Base-by-base conservation (phyloP, 2,888 invertebrate genomes). In the Meghimatium bilineatum region DNA sequence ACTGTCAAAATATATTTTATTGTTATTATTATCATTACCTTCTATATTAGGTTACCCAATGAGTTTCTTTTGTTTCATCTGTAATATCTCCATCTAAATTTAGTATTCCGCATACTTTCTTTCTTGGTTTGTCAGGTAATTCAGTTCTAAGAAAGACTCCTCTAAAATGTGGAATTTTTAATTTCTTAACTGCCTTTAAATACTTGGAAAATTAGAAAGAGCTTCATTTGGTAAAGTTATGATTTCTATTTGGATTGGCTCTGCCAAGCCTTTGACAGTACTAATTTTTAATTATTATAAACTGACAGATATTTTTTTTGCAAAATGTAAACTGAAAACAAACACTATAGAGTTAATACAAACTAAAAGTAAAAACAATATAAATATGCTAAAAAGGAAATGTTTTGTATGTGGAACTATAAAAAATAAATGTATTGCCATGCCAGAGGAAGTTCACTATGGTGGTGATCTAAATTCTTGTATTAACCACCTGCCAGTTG, bases 351-450 rank as follows among this genome's bases (percentile, higher is more conserved):
- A 38, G 36, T 67, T 78, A 49, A 74, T 60, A 72, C n/a, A 79
- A 23, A 66, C 66, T 60, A 74, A 77, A 26, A n/a, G 74, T 56
- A 67, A 74, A 74, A 83, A 85, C 34, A 74, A 66, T 10, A 67
- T 75, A 79, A 17, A 56, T 72, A 74, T 82, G 78, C 36, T 32
- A 66, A 10, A 26, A 44, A 44, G 72, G 44, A 72, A 0, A 32
- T 85, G 85, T 74, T 67, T 23, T 23, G 79, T 74, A 6, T 85
- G 85, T 52, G 83, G 83, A 5, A 23, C 75, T 66, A 34, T 32
- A 67, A 85, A 80, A 56, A 83, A 52, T 23, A 75, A 85, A 44
- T 85, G 83, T 44, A 60, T 83, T 20, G 29, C 6, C 0, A 38
- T 52, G 29, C 26, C 38, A 44, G 8, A 72, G 44, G 44, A 8